Evolutionary conservation across 2,797 vertebrate genomes (phyloP).

Genomic region (Anableps anableps): DNA sequence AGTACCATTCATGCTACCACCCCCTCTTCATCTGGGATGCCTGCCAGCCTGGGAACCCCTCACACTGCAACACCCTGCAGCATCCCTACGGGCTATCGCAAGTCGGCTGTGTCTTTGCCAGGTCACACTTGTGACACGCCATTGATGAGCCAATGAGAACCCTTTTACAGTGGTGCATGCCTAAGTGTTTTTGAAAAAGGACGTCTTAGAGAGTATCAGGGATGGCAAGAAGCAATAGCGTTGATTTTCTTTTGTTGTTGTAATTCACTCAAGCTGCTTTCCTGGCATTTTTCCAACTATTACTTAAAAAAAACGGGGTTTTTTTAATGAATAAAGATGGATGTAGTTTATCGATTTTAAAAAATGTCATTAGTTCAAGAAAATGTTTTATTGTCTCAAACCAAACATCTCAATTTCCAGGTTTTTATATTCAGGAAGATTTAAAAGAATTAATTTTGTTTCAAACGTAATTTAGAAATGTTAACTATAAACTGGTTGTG

Average conservation of each 20-base stretch:
- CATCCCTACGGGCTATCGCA: conserved; percentile 56
- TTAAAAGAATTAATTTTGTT: too few species aligned
- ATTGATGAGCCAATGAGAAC: conserved; percentile 46
- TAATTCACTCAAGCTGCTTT: background rate
- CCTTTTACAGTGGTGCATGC: conserved; percentile 37
- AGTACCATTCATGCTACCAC: conserved; percentile 63
- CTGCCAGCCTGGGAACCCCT: conserved; percentile 72
- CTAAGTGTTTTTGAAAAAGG: conserved; percentile 12
- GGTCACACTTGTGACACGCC: conserved; percentile 62
- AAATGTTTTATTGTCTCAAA: too few species aligned
- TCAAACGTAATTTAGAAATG: too few species aligned
- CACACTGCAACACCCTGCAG: conserved; percentile 58
- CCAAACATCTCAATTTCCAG: too few species aligned
- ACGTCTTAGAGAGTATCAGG: background rate
- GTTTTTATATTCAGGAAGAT: too few species aligned
- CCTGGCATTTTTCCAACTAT: background rate
- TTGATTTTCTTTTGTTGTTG: conserved; percentile 14
- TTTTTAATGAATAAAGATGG: background rate
- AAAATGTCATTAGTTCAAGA: too few species aligned
- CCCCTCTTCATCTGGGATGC: conserved; percentile 59
- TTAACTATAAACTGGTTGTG: too few species aligned
- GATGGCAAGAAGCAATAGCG: background rate
- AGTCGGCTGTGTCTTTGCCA: conserved; percentile 64
- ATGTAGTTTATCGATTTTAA: too few species aligned
- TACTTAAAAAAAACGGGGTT: background rate